Base-by-base conservation (phyloP, 2,113 vertebrate species). In the Odontesthes bonariensis region DNA sequence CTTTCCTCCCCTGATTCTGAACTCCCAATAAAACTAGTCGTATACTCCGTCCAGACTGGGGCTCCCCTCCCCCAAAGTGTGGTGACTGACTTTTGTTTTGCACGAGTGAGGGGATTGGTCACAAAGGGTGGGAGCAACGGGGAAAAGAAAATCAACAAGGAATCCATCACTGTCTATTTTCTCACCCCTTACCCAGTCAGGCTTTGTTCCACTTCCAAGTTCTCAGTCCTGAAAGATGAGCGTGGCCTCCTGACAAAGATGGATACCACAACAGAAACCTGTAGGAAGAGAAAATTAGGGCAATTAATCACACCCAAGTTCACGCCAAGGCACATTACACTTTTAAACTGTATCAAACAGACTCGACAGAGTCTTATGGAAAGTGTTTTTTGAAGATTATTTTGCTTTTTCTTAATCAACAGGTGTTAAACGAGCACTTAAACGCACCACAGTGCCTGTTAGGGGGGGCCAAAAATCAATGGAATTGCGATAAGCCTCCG, bases 71-170 rank as follows among this genome's bases (percentile, higher is more conserved):
- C 93, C 93, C 85, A 86, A 75, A 85, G 82, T 79, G 86, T 89
- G 85, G 88, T 69, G 89, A 75, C 89, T 92, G 90, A 93, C 91
- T 92, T 92, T 93, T 92, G 92, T 92, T 92, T 88, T 88, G 90
- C 87, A 71, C 61, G 86, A 83, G 89, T 81, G 69, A 66, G 79
- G 87, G 88, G 65, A 66, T 53, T 35, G 83, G 83, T 84, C 58
- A 79, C 66, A 90, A 89, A 88, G 86, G 84, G 91, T 87, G 88
- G 85, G 86, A 75, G 85, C 46, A 27, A 38, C 62, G 71, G 72
- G 75, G 84, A 81, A n/a, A 83, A 40, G 66, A 85, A 81, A 63
- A 66, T 83, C 71, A 71, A 75, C 59, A 70, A 77, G 82, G 88
- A 91, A 90, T 87, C 81, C 87, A 89, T 86, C 89, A 89, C 85